phyloP scores from a whole-genome alignment of 92 coral and sea anemone genomes.

The Epizoanthus ramosus region DNA sequence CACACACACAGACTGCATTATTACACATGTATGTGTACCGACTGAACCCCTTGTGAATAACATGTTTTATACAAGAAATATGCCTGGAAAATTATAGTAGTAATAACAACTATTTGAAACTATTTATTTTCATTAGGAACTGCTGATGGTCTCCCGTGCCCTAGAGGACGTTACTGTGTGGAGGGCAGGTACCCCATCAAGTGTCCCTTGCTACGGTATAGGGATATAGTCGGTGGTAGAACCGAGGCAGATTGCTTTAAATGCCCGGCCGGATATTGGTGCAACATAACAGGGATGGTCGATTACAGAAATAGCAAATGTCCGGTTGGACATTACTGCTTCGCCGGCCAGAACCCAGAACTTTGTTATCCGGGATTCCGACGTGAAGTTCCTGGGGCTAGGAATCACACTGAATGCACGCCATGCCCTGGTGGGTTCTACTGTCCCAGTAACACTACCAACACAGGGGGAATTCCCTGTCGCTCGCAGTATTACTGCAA shows the following conservation, averaged over 20 bases:
- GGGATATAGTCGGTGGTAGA: conserved; percentile 79
- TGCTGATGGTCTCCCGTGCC: conserved; percentile 77
- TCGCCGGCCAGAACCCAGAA: conserved; percentile 75
- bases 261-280: conserved; percentile 99
- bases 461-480: conserved; percentile 88
- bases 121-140: conserved; percentile 61
- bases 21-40: no score
- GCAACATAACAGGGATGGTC: conserved; percentile 92
- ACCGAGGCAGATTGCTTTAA: conserved; percentile 82
- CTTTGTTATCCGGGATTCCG: conserved; percentile 90
- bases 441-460: conserved; percentile 80
- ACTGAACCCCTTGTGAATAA: no score
- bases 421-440: conserved; percentile 89
- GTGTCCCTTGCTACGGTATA: conserved; percentile 89
- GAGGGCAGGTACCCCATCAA: conserved; percentile 68
- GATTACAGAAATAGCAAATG: conserved; percentile 85
- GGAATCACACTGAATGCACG: conserved; percentile 72
- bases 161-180: conserved; percentile 85
- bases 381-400: conserved; percentile 82
- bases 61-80: conserved; percentile 1
- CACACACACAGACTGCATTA: no score
- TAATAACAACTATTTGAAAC: not conserved
- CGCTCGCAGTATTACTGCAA: conserved; percentile 73
- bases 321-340: conserved; percentile 93
- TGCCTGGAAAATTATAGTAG: not conserved